A percentile compares a stretch with the other conserved stretches of the same genome.
Evolutionary conservation across 2,797 vertebrate species (phyloP).

Genomic region (Enteromius unitaeniatus): DNA sequence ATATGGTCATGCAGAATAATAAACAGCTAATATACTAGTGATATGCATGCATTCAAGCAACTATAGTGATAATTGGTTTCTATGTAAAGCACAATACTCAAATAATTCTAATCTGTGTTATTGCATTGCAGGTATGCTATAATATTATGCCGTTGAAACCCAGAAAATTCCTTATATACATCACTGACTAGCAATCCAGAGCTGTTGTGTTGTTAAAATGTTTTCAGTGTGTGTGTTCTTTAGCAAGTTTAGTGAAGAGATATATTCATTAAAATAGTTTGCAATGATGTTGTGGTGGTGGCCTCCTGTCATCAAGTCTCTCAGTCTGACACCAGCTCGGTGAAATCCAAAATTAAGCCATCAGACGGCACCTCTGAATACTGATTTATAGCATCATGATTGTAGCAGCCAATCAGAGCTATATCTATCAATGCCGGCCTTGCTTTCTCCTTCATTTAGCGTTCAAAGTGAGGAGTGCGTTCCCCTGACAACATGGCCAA

Average conservation of each 20-base stretch:
- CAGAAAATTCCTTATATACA: background rate
- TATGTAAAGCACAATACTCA: background rate
- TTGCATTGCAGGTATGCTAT: background rate
- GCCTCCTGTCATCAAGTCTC: background rate
- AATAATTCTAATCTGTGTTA: background rate
- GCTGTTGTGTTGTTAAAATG: background rate
- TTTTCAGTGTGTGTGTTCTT: background rate
- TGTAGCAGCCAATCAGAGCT: slow-evolving; percentile 72
- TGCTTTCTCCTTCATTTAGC: slow-evolving; percentile 70
- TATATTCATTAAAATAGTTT: background rate
- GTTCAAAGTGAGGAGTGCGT: slow-evolving; percentile 74
- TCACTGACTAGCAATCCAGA: background rate
- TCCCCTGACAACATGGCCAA: slow-evolving; percentile 80
- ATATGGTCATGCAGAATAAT: background rate
- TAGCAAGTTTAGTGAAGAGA: background rate
- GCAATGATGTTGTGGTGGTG: background rate
- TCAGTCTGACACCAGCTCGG: slow-evolving; percentile 10
- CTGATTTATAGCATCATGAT: slow-evolving; percentile 72
- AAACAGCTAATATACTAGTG: background rate
- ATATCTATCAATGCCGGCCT: slow-evolving; percentile 69
- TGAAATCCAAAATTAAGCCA: slow-evolving; percentile 8
- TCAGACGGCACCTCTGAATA: slow-evolving; percentile 65
- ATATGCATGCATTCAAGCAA: background rate
- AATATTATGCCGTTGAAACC: background rate
- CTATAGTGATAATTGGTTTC: too few relatives aligned